These are phyloP conservation scores for Poeciliopsis gracilis DNA, from an alignment of 2,797 vertebrate genomes.

Conservation along the genomic window DNA sequence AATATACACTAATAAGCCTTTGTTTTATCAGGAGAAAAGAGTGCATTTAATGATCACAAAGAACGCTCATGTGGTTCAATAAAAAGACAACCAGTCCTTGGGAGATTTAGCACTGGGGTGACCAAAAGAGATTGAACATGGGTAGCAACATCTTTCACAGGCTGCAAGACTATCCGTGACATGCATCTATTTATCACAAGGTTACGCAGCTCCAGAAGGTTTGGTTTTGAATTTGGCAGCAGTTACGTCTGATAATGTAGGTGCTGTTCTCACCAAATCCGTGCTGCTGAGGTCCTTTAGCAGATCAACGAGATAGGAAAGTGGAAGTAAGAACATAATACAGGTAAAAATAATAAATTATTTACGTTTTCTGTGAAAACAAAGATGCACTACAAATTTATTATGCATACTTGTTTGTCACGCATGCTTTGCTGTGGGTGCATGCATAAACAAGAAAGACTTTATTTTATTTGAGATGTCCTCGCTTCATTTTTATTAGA, in stretches of 20 bases:
- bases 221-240: slow-evolving; percentile 2
- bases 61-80: slow-evolving; percentile 59
- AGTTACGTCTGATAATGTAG: slow-evolving; percentile 13
- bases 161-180: slow-evolving; percentile 35
- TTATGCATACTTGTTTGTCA: slow-evolving; percentile 4
- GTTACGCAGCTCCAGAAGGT: slow-evolving; percentile 13
- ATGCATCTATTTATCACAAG: slow-evolving; percentile 42
- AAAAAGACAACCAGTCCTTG: slow-evolving; percentile 51
- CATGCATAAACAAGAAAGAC: neutral
- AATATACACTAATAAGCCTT: slow-evolving; percentile 71
- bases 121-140: slow-evolving; percentile 28
- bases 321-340: neutral
- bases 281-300: neutral
- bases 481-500: slow-evolving; percentile 14
- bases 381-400: neutral
- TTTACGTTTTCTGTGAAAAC: neutral
- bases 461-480: neutral
- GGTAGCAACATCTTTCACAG: slow-evolving; percentile 31
- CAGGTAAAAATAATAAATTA: neutral
- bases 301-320: neutral
- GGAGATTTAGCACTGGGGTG: slow-evolving; percentile 40
- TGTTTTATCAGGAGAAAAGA: slow-evolving; percentile 66
- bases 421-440: neutral
- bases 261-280: neutral
- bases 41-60: slow-evolving; percentile 66